A percentile compares a stretch with the other conserved stretches of the same genome.
phyloP scores from a whole-genome alignment of 1,140 invertebrate genomes.

The Drosophila biarmipes region DNA sequence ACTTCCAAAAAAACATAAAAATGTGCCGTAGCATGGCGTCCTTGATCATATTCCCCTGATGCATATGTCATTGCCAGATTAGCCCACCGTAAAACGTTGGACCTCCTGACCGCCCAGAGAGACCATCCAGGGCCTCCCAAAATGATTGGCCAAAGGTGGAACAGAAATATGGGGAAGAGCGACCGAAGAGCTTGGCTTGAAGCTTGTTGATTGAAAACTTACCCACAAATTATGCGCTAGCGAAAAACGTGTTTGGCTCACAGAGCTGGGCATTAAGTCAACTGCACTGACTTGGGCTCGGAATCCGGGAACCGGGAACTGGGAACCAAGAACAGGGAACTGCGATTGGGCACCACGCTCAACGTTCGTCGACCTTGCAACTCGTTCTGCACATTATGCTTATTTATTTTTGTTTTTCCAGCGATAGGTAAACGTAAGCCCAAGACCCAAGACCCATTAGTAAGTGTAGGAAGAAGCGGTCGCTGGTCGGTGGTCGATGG shows the following conservation, averaged over 20 bases:
- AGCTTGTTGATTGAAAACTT: slow-evolving; percentile 50
- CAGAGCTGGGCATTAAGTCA: slow-evolving; percentile 40
- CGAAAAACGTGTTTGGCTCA: slow-evolving; percentile 52
- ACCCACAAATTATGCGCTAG: slow-evolving; percentile 55
- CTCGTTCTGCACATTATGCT: slow-evolving; percentile 57
- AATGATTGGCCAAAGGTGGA: neutral
- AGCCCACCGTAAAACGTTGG: neutral
- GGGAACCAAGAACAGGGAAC: slow-evolving; percentile 3
- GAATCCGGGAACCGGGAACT: slow-evolving; percentile 11
- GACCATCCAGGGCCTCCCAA: slow-evolving; percentile 1
- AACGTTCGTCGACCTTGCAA: slow-evolving; percentile 80
- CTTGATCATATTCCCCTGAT: neutral
- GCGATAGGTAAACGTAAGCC: slow-evolving; percentile 20
- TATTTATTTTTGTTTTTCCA: slow-evolving; percentile 27
- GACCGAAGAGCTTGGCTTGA: slow-evolving; percentile 10
- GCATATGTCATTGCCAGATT: neutral
- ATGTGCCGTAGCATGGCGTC: too few relatives aligned
- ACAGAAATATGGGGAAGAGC: neutral
- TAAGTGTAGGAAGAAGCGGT: slow-evolving; percentile 28
- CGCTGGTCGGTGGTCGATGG: neutral
- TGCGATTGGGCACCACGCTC: slow-evolving; percentile 34
- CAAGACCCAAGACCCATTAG: neutral
- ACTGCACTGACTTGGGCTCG: slow-evolving; percentile 1
- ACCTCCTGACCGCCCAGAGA: too few relatives aligned
- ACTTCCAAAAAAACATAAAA: too few relatives aligned